Conservation (phyloP, 2,797 vertebrate genomes). For the Limnodromus scolopaceus region DNA sequence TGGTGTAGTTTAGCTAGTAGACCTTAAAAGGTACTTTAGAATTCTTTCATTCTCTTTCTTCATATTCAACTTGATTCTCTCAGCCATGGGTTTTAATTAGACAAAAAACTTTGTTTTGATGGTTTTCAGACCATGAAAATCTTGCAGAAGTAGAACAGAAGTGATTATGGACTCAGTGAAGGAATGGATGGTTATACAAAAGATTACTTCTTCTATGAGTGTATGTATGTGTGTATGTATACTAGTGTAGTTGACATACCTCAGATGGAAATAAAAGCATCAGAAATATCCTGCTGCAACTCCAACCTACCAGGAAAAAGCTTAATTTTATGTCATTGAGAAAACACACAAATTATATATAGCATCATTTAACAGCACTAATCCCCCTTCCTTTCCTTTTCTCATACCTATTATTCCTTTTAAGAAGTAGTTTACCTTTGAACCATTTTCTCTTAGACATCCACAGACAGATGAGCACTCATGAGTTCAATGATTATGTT, state of each 20-base stretch:
- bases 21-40: constrained; percentile 26
- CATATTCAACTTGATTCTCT: not conserved
- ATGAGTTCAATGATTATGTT: not conserved
- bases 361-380: not conserved
- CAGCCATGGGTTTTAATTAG: constrained; percentile 18
- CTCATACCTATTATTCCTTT: not conserved
- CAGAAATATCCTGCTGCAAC: not conserved
- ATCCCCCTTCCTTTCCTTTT: not conserved
- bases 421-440: not conserved
- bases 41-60: constrained; percentile 35
- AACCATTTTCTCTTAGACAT: not conserved
- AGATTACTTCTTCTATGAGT: no score
- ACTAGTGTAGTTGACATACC: not conserved
- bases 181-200: not conserved
- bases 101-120: constrained; percentile 5
- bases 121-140: not conserved
- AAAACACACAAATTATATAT: not conserved
- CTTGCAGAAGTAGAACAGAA: not conserved
- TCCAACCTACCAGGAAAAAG: not conserved
- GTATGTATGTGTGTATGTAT: not conserved
- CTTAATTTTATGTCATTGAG: not conserved
- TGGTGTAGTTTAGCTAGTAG: not conserved
- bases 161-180: not conserved
- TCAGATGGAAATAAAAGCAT: not conserved
- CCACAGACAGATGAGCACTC: not conserved